These are phyloP conservation scores for Anastrepha obliqua DNA, from an alignment of 1,140 invertebrate genomes.

Conservation along the genomic window DNA sequence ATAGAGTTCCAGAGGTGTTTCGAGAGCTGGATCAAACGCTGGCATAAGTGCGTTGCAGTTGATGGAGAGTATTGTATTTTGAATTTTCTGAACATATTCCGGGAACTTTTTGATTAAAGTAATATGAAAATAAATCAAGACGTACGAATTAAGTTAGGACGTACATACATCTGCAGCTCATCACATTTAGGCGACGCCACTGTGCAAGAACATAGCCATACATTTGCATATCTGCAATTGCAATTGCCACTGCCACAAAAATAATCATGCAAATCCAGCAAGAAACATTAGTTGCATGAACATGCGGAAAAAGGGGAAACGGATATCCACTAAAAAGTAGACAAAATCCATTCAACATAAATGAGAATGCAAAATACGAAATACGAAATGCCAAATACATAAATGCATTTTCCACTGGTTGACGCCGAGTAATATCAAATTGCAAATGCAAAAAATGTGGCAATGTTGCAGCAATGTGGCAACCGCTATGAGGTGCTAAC, in stretches of 20 bases:
- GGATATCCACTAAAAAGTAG: constrained; percentile 44
- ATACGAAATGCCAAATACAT: background rate
- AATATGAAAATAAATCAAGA: too few relatives aligned
- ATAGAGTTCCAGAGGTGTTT: too few relatives aligned
- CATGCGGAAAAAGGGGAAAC: constrained; percentile 30
- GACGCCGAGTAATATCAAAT: constrained; percentile 16
- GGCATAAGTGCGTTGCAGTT: too few relatives aligned
- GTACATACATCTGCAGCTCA: too few relatives aligned
- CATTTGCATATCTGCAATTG: background rate
- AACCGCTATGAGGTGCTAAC: background rate
- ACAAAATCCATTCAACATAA: constrained; percentile 40
- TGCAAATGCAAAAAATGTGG: constrained; percentile 37
- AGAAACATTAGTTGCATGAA: background rate
- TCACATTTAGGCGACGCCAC: background rate
- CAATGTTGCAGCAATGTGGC: constrained; percentile 15
- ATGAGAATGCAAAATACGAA: constrained; percentile 14
- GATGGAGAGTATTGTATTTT: too few relatives aligned
- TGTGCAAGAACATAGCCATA: constrained; percentile 1
- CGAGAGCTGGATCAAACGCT: too few relatives aligned
- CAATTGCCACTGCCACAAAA: constrained; percentile 13
- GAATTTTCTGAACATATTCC: too few relatives aligned
- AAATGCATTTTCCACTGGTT: constrained; percentile 28
- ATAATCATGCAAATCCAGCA: constrained; percentile 5
- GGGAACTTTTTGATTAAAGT: too few relatives aligned
- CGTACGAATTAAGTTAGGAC: too few relatives aligned